These are phyloP conservation scores for Sprattus sprattus DNA, from an alignment of 2,113 vertebrate species.

Conservation along the genomic window DNA sequence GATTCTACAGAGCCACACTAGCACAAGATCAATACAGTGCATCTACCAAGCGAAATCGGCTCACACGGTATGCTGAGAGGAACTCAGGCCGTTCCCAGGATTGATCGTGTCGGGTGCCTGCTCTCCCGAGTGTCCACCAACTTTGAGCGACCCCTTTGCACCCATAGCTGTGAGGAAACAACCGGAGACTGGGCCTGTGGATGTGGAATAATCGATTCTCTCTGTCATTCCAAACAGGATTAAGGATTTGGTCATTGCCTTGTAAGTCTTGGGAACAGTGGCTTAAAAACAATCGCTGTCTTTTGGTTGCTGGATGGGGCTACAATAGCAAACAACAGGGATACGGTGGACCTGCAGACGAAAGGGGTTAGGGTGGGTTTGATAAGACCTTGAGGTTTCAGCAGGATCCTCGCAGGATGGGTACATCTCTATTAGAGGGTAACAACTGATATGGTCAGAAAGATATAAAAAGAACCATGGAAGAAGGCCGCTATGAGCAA, in stretches of 20 bases:
- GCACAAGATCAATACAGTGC: not conserved
- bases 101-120: not conserved
- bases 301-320: not conserved
- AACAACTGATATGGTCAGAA: not conserved
- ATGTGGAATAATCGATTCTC: not conserved
- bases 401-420: not conserved
- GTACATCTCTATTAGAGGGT: not conserved
- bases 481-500: not conserved
- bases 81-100: not conserved
- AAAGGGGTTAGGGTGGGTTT: not conserved
- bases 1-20: not conserved
- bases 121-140: not conserved
- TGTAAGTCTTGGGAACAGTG: not conserved
- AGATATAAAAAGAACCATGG: not conserved
- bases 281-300: not conserved
- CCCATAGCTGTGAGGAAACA: not conserved
- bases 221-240: not conserved
- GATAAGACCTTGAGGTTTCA: not conserved
- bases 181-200: not conserved
- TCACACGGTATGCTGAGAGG: not conserved
- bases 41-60: not conserved
- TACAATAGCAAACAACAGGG: not conserved
- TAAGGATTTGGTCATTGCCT: not conserved
- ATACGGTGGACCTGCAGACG: not conserved
- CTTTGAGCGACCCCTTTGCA: not conserved